Evolutionary conservation across 2,797 vertebrate species (phyloP), one percentile per base, ranked within the genome.

Genomic region (Eulemur mongoz): DNA sequence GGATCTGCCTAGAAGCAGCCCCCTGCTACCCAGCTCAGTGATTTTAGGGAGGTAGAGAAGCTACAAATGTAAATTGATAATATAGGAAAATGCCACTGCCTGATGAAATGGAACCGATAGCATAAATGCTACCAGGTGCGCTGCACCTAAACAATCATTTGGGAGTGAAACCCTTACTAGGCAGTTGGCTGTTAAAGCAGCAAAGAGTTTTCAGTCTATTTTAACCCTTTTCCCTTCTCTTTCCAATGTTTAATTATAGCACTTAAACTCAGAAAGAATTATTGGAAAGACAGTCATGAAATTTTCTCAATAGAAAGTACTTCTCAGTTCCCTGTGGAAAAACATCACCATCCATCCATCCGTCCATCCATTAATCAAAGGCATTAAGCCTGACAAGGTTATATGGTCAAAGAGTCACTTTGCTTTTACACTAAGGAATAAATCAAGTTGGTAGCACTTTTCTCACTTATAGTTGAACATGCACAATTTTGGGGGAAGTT

Each of bases 261-360:
- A 87, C 35, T 59, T 89, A 87, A 93, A 82, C 32, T 91, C 69
- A 95, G 20, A 86, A 63, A 73, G 22, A 95, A 70, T 76, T 67
- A 40, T 48, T 75, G 48, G 35, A 65, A 92, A 95, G 18, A 30
- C 38, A 84, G 95, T 75, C 43, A 63, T 32, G 30, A 92, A 83
- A 82, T 5, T 82, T 82, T 83, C 43, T 83, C 43, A 87, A 18
- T 20, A 27, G n/a, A 4, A 91, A 43, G 2, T 57, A 85, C 32
- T 75, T 38, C 12, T 81, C 13, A 57, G 18, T 84, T 91, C 6
- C 40, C 84, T 89, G 5, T 11, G 57, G 57, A 38, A 67, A 81
- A 81, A n/a, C 69, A 67, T 27, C 38, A 61, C n/a, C 23, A 17
- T 65, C 54, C 25, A 63, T 89, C 13, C 76, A n/a, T 54, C 70